Evolutionary conservation across 2,797 vertebrate species (phyloP).

Genomic region (Picus viridis): DNA sequence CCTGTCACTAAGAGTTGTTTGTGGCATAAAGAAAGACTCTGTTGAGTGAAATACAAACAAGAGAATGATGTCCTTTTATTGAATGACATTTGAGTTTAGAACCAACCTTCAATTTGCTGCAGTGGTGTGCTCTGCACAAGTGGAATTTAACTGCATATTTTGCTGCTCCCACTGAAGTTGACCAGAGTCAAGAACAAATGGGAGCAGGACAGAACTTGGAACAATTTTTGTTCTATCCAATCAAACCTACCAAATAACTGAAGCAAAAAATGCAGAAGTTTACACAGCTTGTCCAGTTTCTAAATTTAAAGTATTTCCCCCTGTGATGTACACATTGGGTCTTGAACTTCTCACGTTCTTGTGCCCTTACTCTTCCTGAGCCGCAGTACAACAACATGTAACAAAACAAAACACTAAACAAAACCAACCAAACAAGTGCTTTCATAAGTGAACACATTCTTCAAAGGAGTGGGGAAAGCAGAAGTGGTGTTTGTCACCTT

Average conservation of each 20-base stretch:
- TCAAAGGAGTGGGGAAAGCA: not conserved
- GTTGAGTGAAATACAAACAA: not conserved
- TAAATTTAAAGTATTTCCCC: slow-evolving; percentile 43
- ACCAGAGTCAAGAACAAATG: slow-evolving; percentile 29
- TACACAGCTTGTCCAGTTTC: slow-evolving; percentile 49
- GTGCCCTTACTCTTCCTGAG: not conserved
- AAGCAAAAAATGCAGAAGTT: slow-evolving; percentile 12
- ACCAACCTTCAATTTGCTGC: not conserved
- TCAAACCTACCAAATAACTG: slow-evolving; percentile 35
- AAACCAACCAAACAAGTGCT: not conserved
- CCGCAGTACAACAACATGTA: not conserved
- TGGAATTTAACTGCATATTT: not conserved
- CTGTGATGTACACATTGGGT: not conserved
- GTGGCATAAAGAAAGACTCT: not conserved
- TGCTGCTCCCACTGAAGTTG: not conserved
- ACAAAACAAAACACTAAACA: not conserved
- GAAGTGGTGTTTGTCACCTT: not conserved
- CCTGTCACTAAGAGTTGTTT: not conserved
- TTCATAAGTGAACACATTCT: not conserved
- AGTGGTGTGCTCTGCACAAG: not conserved
- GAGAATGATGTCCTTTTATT: not conserved
- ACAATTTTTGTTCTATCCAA: slow-evolving; percentile 7
- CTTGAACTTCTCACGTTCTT: slow-evolving; percentile 49
- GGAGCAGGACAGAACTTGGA: slow-evolving; percentile 14
- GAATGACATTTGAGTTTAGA: not conserved